Conservation (phyloP, 2,888 invertebrate species). For the Sphaerophoria rueppellii region DNA sequence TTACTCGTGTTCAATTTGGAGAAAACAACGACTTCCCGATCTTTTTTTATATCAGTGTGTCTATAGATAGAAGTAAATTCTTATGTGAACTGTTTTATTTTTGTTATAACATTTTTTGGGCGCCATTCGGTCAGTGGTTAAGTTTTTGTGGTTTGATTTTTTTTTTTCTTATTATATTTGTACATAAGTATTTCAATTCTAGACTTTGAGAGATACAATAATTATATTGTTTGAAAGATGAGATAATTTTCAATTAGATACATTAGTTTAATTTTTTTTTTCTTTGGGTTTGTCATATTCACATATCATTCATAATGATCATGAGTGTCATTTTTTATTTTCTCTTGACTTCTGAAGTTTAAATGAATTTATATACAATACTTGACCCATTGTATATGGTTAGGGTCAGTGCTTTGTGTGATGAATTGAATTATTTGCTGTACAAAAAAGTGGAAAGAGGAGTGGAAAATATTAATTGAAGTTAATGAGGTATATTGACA, state of each 20-base stretch:
- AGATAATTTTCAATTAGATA: conserved; percentile 59
- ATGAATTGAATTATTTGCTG: conserved; percentile 10
- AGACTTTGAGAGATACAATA: conserved; percentile 27
- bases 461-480: conserved; percentile 17
- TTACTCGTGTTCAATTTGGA: background rate
- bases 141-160: conserved; percentile 13
- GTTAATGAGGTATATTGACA: conserved; percentile 24
- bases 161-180: no score
- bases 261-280: conserved; percentile 58
- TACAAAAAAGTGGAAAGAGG: background rate
- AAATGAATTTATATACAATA: conserved; percentile 21
- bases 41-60: background rate
- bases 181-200: background rate
- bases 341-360: conserved; percentile 2
- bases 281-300: conserved; percentile 1
- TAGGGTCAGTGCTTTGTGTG: conserved; percentile 13
- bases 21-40: conserved; percentile 31
- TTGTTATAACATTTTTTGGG: conserved; percentile 36
- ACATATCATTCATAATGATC: conserved; percentile 11
- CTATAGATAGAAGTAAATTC: background rate
- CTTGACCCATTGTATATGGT: conserved; percentile 29
- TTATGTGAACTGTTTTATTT: background rate
- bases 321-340: background rate
- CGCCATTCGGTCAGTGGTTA: conserved; percentile 42
- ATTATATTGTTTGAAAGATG: conserved; percentile 35